A percentile compares a stretch with the other conserved stretches of the same genome.
Conservation (phyloP, 2,797 vertebrate genomes). For the Hozukius guyotensis region DNA sequence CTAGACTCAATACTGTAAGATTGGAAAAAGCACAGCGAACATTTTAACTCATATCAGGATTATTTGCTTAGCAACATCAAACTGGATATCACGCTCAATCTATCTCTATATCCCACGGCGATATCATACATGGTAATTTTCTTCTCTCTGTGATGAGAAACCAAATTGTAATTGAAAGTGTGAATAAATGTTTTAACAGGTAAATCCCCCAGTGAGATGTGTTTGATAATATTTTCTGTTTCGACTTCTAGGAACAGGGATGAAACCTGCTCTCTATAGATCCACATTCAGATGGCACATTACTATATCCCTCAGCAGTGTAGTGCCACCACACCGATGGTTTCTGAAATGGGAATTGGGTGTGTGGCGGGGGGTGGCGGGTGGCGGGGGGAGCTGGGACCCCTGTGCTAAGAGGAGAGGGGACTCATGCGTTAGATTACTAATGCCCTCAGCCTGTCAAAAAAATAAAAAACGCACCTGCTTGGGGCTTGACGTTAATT, state of each 20-base stretch:
- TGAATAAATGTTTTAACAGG: slow-evolving; percentile 75
- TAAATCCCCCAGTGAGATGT: slow-evolving; percentile 55
- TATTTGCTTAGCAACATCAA: slow-evolving; percentile 57
- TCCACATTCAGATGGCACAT: slow-evolving; percentile 78
- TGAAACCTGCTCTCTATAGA: slow-evolving; percentile 55
- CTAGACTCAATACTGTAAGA: slow-evolving; percentile 23
- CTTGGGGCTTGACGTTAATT: slow-evolving; percentile 82
- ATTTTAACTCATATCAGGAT: slow-evolving; percentile 38
- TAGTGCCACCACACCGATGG: slow-evolving; percentile 42
- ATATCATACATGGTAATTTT: slow-evolving; percentile 48
- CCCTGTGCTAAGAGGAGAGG: slow-evolving; percentile 51
- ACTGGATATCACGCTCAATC: slow-evolving; percentile 52
- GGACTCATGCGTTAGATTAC: slow-evolving; percentile 75
- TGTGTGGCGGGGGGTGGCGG: not conserved
- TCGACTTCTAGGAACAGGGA: slow-evolving; percentile 54
- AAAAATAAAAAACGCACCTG: slow-evolving; percentile 74
- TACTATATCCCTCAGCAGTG: slow-evolving; percentile 61
- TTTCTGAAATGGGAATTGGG: slow-evolving; percentile 71
- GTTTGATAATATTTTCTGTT: slow-evolving; percentile 62
- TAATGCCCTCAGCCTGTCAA: slow-evolving; percentile 72
- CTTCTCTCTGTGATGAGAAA: slow-evolving; percentile 48
- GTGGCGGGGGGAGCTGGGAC: slow-evolving; percentile 28
- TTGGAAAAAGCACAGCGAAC: slow-evolving; percentile 16
- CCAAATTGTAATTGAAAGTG: slow-evolving; percentile 68
- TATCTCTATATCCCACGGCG: slow-evolving; percentile 60